Evolutionary conservation across 2,113 vertebrate species (phyloP).

Genomic region (Anarhynchus alexandrinus): DNA sequence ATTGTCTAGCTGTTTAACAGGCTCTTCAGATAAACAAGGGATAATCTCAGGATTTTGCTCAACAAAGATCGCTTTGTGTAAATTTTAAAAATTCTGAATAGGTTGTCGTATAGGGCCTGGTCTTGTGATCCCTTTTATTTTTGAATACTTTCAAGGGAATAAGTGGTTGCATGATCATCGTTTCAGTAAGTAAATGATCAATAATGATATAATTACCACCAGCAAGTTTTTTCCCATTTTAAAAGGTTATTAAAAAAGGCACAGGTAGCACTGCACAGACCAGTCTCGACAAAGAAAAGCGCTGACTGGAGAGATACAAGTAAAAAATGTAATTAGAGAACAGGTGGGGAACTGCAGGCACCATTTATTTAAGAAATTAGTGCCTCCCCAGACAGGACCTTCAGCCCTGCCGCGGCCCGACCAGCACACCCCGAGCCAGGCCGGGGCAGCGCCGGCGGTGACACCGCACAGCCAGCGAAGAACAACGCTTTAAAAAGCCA

Average conservation of each 20-base stretch:
- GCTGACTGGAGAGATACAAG: not conserved
- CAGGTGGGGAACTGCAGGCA: no score
- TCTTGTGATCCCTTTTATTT: not conserved
- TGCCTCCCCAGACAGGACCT: rapidly evolving
- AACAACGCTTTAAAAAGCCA: no score
- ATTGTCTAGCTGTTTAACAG: constrained; percentile 36
- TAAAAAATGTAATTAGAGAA: not conserved
- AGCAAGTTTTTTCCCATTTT: not conserved
- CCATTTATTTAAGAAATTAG: rapidly evolving
- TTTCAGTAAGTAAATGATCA: not conserved
- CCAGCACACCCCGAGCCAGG: no score
- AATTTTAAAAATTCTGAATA: not conserved
- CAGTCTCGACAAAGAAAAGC: not conserved
- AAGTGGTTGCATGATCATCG: not conserved
- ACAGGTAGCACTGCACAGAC: not conserved
- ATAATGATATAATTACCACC: not conserved
- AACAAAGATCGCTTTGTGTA: constrained; percentile 33
- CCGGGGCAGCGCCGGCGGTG: no score
- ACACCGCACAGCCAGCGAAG: no score
- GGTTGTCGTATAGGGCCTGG: not conserved
- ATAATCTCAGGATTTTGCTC: constrained; percentile 33
- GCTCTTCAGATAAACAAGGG: constrained; percentile 38
- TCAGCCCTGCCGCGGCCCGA: not conserved
- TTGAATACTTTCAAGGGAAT: not conserved
- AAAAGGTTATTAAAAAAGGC: not conserved